Base-by-base conservation (phyloP, 2,113 vertebrate species). In the Saccopteryx leptura region DNA sequence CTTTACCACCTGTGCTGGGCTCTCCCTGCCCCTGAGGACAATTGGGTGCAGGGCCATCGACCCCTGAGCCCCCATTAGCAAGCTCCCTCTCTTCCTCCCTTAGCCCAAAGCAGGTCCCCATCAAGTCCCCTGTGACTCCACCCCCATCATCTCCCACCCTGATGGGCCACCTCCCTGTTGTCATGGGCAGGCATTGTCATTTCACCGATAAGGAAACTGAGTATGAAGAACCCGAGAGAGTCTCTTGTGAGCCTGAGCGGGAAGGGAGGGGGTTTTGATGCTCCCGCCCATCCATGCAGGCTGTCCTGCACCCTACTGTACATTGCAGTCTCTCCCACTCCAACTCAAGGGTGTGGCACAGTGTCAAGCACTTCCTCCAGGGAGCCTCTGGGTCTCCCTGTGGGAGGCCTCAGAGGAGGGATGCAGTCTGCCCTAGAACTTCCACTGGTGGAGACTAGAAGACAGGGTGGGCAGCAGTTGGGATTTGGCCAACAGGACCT, bases 251-350 rank as follows among this genome's bases (percentile, higher is more conserved):
- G 94, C 91, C 81, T 89, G 9, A 56, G 82, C 9, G 61, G 48
- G 33, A 56, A 31, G 33, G 69, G 33, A 0, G 8, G n/a, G n/a
- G n/a, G n/a, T n/a, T n/a, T 12, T 15, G 26, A 5, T 7, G 19
- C 61, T 31, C 31, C 31, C 31, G 6, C 31, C 65, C 12, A 11
- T 33, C 7, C 24, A 33, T 1, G 8, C 74, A 26, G 39, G 33
- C 15, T 19, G 18, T 7, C 33, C 0, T 11, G 7, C 33, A 9
- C 23, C 24, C 33, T 14, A 4, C 52, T 10, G 4, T 33, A 4
- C 1, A 14, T 31, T 13, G 15, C 48, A 31, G 11, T 23, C 78
- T 54, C 52, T 50, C 39, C 28, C 6, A 4, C 21, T 84, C 18
- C 50, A 9, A 69, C 75, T n/a, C 17, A 4, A 56, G 75, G 75